phyloP scores from a whole-genome alignment of 2,888 invertebrate genomes.

The Drosophila multiciliata region DNA sequence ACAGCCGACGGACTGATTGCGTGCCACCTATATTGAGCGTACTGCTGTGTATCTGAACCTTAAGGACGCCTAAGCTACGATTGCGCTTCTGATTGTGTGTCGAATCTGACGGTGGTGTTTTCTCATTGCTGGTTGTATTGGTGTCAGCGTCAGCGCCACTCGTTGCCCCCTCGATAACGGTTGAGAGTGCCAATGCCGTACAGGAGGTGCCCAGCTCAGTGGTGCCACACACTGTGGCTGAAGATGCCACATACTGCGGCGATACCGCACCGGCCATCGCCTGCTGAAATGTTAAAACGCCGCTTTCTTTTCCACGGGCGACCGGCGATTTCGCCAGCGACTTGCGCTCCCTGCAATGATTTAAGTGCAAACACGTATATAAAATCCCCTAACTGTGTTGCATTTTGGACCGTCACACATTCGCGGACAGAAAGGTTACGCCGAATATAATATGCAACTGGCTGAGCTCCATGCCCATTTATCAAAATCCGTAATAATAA shows the following conservation, averaged over 20 bases:
- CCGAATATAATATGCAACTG: not conserved
- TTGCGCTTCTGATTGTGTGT: slow-evolving; percentile 45
- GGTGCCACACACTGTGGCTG: not conserved
- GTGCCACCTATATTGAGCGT: slow-evolving; percentile 69
- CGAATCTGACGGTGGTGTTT: not conserved
- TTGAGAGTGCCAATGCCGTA: slow-evolving; percentile 50
- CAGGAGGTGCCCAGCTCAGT: slow-evolving; percentile 45
- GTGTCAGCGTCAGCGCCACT: slow-evolving; percentile 56
- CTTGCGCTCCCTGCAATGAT: slow-evolving; percentile 79
- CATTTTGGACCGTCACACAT: slow-evolving; percentile 2
- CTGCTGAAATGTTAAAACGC: slow-evolving; percentile 84
- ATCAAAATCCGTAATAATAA: not conserved
- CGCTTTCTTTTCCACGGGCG: slow-evolving; percentile 61
- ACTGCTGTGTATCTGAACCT: slow-evolving; percentile 51
- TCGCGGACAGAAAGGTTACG: not conserved
- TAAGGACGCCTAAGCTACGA: slow-evolving; percentile 40
- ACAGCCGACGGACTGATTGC: slow-evolving; percentile 66
- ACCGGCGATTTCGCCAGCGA: slow-evolving; percentile 77
- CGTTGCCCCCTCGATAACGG: slow-evolving; percentile 67
- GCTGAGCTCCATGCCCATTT: not conserved
- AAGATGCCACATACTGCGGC: slow-evolving; percentile 73
- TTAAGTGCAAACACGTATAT: slow-evolving; percentile 2
- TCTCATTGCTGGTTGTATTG: slow-evolving; percentile 45
- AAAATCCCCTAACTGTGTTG: slow-evolving; percentile 12
- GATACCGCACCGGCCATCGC: slow-evolving; percentile 84